Evolutionary conservation across 2,797 vertebrate genomes (phyloP).

Genomic region (Pampus argenteus): DNA sequence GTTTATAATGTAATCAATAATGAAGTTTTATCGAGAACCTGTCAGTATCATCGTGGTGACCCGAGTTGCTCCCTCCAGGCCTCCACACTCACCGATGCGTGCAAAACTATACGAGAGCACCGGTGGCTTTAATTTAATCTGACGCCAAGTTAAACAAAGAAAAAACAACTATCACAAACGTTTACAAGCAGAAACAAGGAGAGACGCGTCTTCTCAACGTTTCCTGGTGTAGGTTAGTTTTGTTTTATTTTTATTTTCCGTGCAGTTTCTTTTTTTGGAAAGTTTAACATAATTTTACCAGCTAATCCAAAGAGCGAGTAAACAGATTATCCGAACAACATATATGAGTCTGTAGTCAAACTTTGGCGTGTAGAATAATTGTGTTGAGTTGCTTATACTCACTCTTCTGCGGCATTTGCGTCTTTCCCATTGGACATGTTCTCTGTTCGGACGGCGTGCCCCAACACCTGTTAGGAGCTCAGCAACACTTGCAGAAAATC

Average conservation of each 20-base stretch:
- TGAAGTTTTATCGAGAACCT: too few species aligned
- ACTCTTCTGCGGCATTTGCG: conserved; percentile 74
- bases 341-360: background rate
- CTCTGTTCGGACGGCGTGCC: conserved; percentile 41
- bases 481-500: conserved; percentile 5
- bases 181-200: background rate
- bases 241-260: background rate
- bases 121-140: background rate
- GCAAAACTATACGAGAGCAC: background rate
- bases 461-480: conserved; percentile 70
- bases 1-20: background rate
- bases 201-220: accelerated
- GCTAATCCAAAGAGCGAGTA: background rate
- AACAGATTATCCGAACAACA: background rate
- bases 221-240: background rate
- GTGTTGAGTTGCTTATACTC: conserved; percentile 55
- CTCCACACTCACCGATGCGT: background rate
- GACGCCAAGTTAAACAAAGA: background rate
- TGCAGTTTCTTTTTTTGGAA: background rate
- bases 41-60: background rate
- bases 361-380: accelerated
- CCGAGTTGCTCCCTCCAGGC: background rate
- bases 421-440: conserved; percentile 85
- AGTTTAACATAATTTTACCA: too few species aligned
- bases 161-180: too few species aligned